A percentile compares a stretch with the other conserved stretches of the same genome.
phyloP scores from a whole-genome alignment of 1,140 invertebrate genomes.

The Drosophila aff. region DNA sequence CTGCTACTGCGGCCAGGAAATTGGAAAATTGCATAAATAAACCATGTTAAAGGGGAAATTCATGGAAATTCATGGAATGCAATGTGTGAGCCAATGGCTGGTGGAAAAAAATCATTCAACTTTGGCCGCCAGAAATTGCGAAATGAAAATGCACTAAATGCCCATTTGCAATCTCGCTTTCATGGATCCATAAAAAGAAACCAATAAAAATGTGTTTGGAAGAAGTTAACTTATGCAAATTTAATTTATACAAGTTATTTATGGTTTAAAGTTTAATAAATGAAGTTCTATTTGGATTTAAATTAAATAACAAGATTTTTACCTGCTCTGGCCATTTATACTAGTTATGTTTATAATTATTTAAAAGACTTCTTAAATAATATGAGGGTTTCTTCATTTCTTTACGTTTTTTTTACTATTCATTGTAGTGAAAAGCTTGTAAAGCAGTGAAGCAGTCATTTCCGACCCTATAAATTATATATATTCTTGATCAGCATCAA shows the following conservation, averaged over 20 bases:
- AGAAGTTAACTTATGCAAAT: constrained; percentile 6
- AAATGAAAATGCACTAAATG: constrained; percentile 48
- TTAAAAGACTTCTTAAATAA: too few relatives aligned
- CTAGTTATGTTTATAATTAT: too few relatives aligned
- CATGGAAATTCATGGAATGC: background rate
- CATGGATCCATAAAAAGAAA: constrained; percentile 2
- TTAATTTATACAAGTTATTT: background rate
- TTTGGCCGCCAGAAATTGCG: constrained; percentile 17
- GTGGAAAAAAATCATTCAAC: constrained; percentile 46
- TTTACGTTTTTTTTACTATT: too few relatives aligned
- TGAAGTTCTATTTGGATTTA: background rate
- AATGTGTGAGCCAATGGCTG: background rate
- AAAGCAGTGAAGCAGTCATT: too few relatives aligned
- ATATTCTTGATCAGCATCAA: too few relatives aligned
- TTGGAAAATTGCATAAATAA: constrained; percentile 62
- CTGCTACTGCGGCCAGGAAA: constrained; percentile 23
- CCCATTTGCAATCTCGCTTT: constrained; percentile 18
- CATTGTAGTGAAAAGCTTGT: too few relatives aligned
- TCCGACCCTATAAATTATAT: too few relatives aligned
- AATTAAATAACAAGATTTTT: background rate
- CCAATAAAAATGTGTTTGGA: background rate
- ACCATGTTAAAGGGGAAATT: constrained; percentile 8
- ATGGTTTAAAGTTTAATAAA: background rate
- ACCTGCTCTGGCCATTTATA: too few relatives aligned
- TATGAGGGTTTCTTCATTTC: too few relatives aligned